These are phyloP conservation scores for Drosophila auraria DNA, from an alignment of 1,140 invertebrate species.

Conservation along the genomic window DNA sequence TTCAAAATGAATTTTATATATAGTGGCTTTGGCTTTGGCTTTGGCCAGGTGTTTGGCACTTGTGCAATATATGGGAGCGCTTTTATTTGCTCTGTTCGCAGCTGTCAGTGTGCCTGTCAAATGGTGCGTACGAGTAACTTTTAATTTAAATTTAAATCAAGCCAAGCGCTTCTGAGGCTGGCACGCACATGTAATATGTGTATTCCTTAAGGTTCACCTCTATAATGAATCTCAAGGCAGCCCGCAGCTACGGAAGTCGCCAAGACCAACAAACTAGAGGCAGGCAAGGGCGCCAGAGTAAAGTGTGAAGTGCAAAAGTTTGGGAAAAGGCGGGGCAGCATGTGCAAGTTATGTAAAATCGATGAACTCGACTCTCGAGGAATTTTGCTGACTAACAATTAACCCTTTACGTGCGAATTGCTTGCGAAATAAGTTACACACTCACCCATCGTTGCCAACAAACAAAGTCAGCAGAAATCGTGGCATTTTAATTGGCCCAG, in stretches of 20 bases:
- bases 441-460: slow-evolving; percentile 12
- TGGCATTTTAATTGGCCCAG: slow-evolving; percentile 54
- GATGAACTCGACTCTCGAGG: slow-evolving; percentile 41
- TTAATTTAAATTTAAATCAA: slow-evolving; percentile 70
- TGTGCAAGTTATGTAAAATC: slow-evolving; percentile 70
- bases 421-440: slow-evolving; percentile 65
- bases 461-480: slow-evolving; percentile 52
- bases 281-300: slow-evolving; percentile 57
- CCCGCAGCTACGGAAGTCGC: slow-evolving; percentile 38
- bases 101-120: slow-evolving; percentile 39
- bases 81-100: slow-evolving; percentile 46
- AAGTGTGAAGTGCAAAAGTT: slow-evolving; percentile 57
- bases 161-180: slow-evolving; percentile 13
- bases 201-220: not conserved
- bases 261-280: slow-evolving; percentile 48
- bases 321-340: slow-evolving; percentile 9
- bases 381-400: slow-evolving; percentile 73
- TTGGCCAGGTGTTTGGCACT: slow-evolving; percentile 40
- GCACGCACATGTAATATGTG: slow-evolving; percentile 21
- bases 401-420: slow-evolving; percentile 80
- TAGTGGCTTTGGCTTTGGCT: slow-evolving; percentile 20
- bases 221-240: slow-evolving; percentile 27
- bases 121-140: slow-evolving; percentile 72
- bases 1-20: slow-evolving; percentile 48
- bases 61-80: slow-evolving; percentile 19